Conservation (phyloP, 2,888 invertebrate species). For the Agrotis clavis region DNA sequence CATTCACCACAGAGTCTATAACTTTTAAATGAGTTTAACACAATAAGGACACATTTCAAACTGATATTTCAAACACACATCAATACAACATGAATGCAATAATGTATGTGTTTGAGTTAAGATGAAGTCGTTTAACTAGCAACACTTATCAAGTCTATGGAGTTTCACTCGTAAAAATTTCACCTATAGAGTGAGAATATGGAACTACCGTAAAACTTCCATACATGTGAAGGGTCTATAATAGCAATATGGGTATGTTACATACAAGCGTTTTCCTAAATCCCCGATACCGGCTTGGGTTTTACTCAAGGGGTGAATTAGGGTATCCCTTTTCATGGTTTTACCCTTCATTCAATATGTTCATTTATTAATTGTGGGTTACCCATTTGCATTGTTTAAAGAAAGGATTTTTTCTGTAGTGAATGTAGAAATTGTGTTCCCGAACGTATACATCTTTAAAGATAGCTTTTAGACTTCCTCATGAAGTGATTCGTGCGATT, state of each 20-base stretch:
- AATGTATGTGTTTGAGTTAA: too few species aligned
- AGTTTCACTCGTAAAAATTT: background rate
- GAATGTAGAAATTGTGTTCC: too few species aligned
- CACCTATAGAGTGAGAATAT: background rate
- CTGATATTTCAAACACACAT: too few species aligned
- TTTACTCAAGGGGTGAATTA: constrained; percentile 25
- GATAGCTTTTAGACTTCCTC: too few species aligned
- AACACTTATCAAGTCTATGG: background rate
- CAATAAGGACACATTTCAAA: too few species aligned
- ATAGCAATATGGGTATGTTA: constrained; percentile 3
- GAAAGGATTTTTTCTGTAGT: background rate
- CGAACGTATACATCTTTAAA: too few species aligned
- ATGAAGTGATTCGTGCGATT: too few species aligned
- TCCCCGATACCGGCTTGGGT: constrained; percentile 11
- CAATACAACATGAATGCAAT: too few species aligned
- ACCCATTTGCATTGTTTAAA: background rate
- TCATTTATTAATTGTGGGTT: constrained; percentile 15
- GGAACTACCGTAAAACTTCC: background rate
- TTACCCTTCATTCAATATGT: constrained; percentile 29
- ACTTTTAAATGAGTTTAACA: too few species aligned
- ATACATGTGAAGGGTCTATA: background rate
- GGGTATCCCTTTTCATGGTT: constrained; percentile 11
- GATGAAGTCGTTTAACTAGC: background rate
- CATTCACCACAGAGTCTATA: too few species aligned
- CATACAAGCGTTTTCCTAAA: constrained; percentile 16